phyloP scores from a whole-genome alignment of 1,140 invertebrate species.

The Drosophila melanogaster region Release_6_plus_ISO1_MT NC_004354.4:20056001-20056500 shows the following conservation, averaged over 20 bases:
- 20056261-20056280: conserved; percentile 39
- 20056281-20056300: conserved; percentile 19
- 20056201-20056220: conserved; percentile 67
- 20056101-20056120: conserved; percentile 35
- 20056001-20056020: too few species aligned
- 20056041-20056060: not conserved
- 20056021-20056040: not conserved
- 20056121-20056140: not conserved
- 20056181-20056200: conserved; percentile 57
- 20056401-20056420: not conserved
- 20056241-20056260: conserved; percentile 48
- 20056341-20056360: not conserved
- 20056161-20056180: not conserved
- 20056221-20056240: conserved; percentile 71
- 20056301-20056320: not conserved
- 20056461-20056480: too few species aligned
- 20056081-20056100: conserved; percentile 70
- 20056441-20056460: too few species aligned
- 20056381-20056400: not conserved
- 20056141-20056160: conserved; percentile 47
- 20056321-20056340: not conserved
- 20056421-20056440: too few species aligned
- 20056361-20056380: too few species aligned
- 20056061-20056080: conserved; percentile 47
- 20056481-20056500: too few species aligned